These are phyloP conservation scores for Cariama cristata DNA, from an alignment of 2,113 vertebrate species.

Conservation along the genomic window DNA sequence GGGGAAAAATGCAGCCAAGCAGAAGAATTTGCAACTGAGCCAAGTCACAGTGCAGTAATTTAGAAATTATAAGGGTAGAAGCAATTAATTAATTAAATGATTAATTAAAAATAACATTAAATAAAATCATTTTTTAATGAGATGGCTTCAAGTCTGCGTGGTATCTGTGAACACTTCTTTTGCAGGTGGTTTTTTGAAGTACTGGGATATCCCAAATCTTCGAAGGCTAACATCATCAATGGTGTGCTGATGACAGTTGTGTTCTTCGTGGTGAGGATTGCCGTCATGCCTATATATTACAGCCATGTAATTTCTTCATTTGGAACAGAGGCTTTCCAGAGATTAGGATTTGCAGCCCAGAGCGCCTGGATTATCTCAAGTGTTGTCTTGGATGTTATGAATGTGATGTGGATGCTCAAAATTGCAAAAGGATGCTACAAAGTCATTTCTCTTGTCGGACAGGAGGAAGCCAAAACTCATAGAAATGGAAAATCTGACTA, in stretches of 20 bases:
- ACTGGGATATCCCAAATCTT: slow-evolving; percentile 91
- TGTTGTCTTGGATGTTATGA: slow-evolving; percentile 93
- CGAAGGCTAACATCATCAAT: slow-evolving; percentile 90
- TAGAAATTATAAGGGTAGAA: neutral
- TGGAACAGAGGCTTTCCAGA: slow-evolving; percentile 88
- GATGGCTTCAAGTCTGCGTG: neutral
- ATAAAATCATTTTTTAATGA: neutral
- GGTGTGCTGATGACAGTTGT: slow-evolving; percentile 92
- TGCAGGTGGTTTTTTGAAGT: slow-evolving; percentile 98
- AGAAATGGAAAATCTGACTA: slow-evolving; percentile 92
- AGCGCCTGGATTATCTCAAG: slow-evolving; percentile 89
- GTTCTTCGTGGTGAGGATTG: slow-evolving; percentile 94
- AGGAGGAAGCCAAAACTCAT: slow-evolving; percentile 73
- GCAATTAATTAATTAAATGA: neutral
- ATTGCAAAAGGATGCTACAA: slow-evolving; percentile 92
- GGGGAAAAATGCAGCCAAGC: neutral
- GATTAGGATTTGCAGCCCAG: slow-evolving; percentile 85
- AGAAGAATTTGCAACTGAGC: neutral
- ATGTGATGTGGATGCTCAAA: slow-evolving; percentile 98
- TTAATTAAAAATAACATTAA: neutral
- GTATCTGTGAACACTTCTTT: slow-evolving; percentile 61
- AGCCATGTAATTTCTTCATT: slow-evolving; percentile 82
- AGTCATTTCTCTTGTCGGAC: slow-evolving; percentile 83
- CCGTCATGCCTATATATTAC: slow-evolving; percentile 91
- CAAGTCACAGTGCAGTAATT: neutral